A percentile compares a stretch with the other conserved stretches of the same genome.
These are phyloP conservation scores for Catharus minimus DNA, from an alignment of 2,113 vertebrate genomes.

Conservation along the genomic window DNA sequence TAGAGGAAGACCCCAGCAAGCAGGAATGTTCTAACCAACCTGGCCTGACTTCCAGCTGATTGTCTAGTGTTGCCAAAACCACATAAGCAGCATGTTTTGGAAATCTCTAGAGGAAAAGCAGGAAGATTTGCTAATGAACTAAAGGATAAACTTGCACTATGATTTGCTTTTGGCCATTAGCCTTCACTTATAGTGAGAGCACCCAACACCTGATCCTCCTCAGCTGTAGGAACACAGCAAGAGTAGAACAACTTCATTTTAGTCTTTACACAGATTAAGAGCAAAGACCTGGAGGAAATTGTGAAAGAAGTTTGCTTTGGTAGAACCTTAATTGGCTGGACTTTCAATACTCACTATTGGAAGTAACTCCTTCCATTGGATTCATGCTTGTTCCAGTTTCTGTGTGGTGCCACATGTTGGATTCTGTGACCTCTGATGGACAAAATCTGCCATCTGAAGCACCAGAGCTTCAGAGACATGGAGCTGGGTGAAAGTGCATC, in stretches of 20 bases:
- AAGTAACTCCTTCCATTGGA: not conserved
- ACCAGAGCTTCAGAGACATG: not conserved
- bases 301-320: not conserved
- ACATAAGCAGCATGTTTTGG: not conserved
- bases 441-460: not conserved
- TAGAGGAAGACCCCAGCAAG: not conserved
- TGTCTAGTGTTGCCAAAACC: not conserved
- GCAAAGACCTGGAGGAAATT: not conserved
- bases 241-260: not conserved
- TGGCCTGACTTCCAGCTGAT: not conserved
- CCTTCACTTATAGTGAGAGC: rapidly evolving
- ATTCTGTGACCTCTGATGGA: not conserved
- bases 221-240: not conserved
- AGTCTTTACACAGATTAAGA: not conserved
- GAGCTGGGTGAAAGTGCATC: not conserved
- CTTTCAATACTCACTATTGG: rapidly evolving
- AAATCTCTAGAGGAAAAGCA: not conserved
- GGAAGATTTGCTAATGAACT: not conserved
- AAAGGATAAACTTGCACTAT: not conserved
- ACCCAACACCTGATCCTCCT: not conserved
- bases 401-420: rapidly evolving
- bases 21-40: not conserved
- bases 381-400: not conserved
- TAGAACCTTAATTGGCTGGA: not conserved
- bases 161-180: not conserved